Conservation (phyloP, 2,797 vertebrate species). For the Lerista edwardsae region DNA sequence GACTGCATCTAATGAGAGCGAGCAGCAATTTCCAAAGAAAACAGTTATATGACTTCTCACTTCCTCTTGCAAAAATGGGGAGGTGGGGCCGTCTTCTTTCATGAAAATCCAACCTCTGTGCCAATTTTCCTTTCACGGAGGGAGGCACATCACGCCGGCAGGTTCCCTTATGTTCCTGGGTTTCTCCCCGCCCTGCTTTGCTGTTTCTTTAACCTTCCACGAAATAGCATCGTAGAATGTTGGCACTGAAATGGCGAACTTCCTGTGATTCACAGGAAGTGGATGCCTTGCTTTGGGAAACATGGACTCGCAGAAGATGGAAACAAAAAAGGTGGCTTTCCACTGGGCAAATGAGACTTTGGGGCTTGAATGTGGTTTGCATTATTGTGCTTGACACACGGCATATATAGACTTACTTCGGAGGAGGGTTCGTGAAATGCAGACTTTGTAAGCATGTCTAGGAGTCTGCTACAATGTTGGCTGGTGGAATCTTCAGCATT, state of each 20-base stretch:
- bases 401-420: too few relatives aligned
- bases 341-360: background rate
- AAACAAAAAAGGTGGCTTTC: background rate
- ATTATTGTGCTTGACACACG: too few relatives aligned
- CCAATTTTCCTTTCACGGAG: conserved; percentile 24
- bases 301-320: background rate
- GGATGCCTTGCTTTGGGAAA: background rate
- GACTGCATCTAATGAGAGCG: background rate
- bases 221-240: background rate
- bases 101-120: background rate
- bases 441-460: too few relatives aligned
- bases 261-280: background rate
- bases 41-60: background rate
- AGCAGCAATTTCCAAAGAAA: background rate
- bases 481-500: too few relatives aligned
- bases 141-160: background rate
- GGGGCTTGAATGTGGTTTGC: background rate
- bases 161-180: background rate
- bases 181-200: background rate
- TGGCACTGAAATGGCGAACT: background rate
- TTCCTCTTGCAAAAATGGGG: conserved; percentile 11
- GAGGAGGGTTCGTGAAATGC: too few relatives aligned
- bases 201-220: background rate
- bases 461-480: too few relatives aligned
- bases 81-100: background rate